Conservation (phyloP, 2,888 invertebrate species). For the Lochmaea crataegi region DNA sequence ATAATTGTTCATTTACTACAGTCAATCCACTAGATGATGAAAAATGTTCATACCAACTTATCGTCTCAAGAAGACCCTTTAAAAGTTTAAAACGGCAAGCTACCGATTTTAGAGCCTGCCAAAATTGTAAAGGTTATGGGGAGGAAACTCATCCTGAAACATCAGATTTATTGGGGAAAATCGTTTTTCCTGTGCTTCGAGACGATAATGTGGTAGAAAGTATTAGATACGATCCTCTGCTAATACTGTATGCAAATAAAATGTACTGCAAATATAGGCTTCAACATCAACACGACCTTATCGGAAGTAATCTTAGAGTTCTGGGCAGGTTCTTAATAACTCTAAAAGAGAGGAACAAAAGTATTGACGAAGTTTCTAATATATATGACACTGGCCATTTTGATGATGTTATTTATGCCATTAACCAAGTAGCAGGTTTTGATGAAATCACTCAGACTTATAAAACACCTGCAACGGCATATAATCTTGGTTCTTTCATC, state of each 20-base stretch:
- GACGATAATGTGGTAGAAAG: conserved; percentile 24
- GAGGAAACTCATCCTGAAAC: too few species aligned
- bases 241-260: conserved; percentile 29
- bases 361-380: conserved; percentile 26
- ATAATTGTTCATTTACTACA: neutral
- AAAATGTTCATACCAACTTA: conserved; percentile 4
- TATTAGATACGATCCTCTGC: conserved; percentile 29
- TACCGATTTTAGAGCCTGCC: neutral
- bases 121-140: neutral
- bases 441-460: conserved; percentile 23
- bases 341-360: conserved; percentile 18
- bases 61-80: neutral
- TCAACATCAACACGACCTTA: conserved; percentile 30
- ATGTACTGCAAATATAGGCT: conserved; percentile 26
- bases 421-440: conserved; percentile 27
- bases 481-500: conserved; percentile 25
- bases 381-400: conserved; percentile 21
- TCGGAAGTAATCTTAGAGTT: conserved; percentile 25
- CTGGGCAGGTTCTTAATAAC: conserved; percentile 29
- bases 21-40: conserved; percentile 15
- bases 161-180: conserved; percentile 11
- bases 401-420: conserved; percentile 25
- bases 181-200: conserved; percentile 24
- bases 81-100: neutral
- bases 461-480: conserved; percentile 33